Evolutionary conservation across 1,140 invertebrate species (phyloP), one percentile per base, ranked within the genome.

Genomic region (Pollicipes pollicipes): DNA sequence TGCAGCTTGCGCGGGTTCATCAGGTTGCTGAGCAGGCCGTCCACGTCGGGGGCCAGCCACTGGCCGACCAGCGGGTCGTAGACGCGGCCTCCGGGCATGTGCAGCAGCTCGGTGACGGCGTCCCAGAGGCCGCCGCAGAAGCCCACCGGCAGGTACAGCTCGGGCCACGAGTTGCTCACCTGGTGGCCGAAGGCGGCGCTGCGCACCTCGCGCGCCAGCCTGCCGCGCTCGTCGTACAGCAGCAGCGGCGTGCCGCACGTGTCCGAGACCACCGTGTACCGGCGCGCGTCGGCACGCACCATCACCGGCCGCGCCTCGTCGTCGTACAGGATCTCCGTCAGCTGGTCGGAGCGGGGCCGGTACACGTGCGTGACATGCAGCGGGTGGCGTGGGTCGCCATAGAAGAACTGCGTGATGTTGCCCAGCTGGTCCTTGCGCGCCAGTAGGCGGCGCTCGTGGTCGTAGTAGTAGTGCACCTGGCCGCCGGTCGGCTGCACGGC

Each of bases 381-480:
- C 29, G 73, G 73, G 63, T 74, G 69, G 1, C 73, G 68, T 75
- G 92, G 89, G 79, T 97, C 93, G 28, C 88, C 93, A 77, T 97
- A 98, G 81, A 97, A 95, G 82, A 94, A 97, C 79, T 97, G 95
- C 0, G 94, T 95, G 0, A 95, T 88, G 76, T 95, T 95, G 68
- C 92, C 92, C 75, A 89, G 91, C 79, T 95, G 94, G 75, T 95
- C 92, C 80, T 93, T 92, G 67, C 92, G 81, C 16, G 90, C 89
- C 0, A 90, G 86, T 28, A 98, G 80, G 66, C 91, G 84, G 77
- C 92, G 90, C 37, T 91, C 77, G 77, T 95, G 90, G 78, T 98
- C 94, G 77, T 98, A 98, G 77, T 88, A 93, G 78, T 96, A 97
- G n/a, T 88, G 83, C 0, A 96, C 90, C 78, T 97, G 92, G 79